Conservation (phyloP, 1,140 invertebrate species). For the Pachyrhynchus sulphureomaculatus region DNA sequence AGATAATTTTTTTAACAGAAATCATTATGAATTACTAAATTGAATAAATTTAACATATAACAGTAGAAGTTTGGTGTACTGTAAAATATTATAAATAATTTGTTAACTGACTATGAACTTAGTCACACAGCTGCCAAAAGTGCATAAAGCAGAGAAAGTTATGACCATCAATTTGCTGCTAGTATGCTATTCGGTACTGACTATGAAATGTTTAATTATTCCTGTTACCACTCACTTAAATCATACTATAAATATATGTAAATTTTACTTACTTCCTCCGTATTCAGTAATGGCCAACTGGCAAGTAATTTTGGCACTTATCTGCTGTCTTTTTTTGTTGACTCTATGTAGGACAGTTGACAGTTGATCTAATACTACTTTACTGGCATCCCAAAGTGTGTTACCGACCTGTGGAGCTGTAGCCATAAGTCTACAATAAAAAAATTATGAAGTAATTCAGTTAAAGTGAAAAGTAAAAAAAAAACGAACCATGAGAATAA, state of each 20-base stretch:
- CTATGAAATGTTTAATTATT: no score
- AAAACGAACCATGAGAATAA: slow-evolving; percentile 3
- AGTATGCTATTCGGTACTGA: no score
- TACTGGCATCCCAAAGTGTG: slow-evolving; percentile 56
- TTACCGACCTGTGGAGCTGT: slow-evolving; percentile 60
- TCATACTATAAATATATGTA: no score
- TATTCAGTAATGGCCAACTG: slow-evolving; percentile 70
- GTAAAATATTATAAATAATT: not conserved
- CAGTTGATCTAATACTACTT: slow-evolving; percentile 60
- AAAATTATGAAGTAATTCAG: not conserved
- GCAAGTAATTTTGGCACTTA: slow-evolving; percentile 64
- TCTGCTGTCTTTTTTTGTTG: slow-evolving; percentile 56
- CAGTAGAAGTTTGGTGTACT: no score
- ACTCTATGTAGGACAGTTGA: slow-evolving; percentile 55
- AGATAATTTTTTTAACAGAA: no score
- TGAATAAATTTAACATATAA: no score
- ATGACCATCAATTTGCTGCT: no score
- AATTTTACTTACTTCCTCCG: slow-evolving; percentile 56
- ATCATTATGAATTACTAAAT: no score
- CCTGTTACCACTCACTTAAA: no score
- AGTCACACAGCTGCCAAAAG: no score
- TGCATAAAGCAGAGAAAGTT: no score
- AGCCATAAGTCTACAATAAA: slow-evolving; percentile 56
- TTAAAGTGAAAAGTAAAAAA: slow-evolving; percentile 5
- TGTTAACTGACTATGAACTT: no score